Conservation (phyloP, 2,113 vertebrate species). For the Tursiops truncatus region DNA sequence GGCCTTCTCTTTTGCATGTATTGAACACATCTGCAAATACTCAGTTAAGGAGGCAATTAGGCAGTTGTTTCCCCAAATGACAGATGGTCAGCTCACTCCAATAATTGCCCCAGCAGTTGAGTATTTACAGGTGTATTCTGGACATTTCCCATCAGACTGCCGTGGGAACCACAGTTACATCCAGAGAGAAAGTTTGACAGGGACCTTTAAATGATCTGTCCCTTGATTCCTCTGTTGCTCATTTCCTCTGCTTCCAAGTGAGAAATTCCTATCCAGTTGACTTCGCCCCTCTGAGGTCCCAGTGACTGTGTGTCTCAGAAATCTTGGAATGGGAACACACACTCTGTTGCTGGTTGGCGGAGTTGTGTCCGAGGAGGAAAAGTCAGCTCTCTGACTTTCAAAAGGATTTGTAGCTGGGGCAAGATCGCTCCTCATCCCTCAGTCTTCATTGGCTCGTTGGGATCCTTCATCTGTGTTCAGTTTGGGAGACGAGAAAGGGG, state of each 20-base stretch:
- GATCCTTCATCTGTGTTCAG: neutral
- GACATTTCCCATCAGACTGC: neutral
- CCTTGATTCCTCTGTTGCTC: neutral
- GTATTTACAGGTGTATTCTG: conserved; percentile 66
- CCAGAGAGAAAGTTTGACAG: conserved; percentile 20
- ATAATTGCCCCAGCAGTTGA: conserved; percentile 54
- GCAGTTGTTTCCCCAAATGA: conserved; percentile 61
- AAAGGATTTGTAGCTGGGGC: neutral
- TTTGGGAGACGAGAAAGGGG: neutral
- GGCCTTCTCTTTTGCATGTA: conserved; percentile 9
- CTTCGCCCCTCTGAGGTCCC: neutral
- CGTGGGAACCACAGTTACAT: conserved; percentile 17
- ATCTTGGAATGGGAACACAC: neutral
- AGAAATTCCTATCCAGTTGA: neutral
- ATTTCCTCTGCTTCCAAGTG: neutral
- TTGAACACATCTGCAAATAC: conserved; percentile 63
- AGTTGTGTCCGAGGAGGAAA: neutral
- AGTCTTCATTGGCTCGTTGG: neutral
- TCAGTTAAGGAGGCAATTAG: conserved; percentile 59
- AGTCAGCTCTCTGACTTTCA: neutral
- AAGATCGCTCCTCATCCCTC: neutral
- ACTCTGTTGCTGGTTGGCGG: neutral
- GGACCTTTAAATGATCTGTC: neutral
- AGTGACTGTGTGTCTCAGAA: neutral
- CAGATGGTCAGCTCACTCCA: conserved; percentile 38